Percentiles rank a stretch among this genome's conserved stretches.
phyloP scores from a whole-genome alignment of 2,797 vertebrate species.

The Tolypeutes matacus region DNA sequence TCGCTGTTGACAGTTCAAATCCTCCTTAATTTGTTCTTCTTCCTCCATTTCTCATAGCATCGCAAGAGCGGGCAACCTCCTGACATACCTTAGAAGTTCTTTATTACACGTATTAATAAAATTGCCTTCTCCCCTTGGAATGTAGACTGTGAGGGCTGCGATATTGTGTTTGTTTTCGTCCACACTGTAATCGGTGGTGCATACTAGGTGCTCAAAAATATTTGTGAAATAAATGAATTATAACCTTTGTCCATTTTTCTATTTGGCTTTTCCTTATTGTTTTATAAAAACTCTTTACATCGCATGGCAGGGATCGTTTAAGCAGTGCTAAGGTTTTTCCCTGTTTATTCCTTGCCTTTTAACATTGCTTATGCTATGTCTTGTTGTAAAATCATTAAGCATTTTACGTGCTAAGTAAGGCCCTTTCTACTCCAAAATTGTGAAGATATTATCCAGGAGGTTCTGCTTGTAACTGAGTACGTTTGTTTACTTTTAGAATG shows the following conservation, averaged over 20 bases:
- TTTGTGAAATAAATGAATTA: rapidly evolving
- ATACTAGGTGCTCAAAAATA: neutral
- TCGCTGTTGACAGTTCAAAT: neutral
- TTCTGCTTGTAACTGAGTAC: rapidly evolving
- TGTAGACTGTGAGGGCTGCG: too few relatives aligned
- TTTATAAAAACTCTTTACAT: neutral
- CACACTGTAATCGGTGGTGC: too few relatives aligned
- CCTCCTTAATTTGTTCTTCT: neutral
- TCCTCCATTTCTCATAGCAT: neutral
- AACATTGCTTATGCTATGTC: rapidly evolving
- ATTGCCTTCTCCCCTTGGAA: neutral
- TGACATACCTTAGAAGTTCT: too few relatives aligned
- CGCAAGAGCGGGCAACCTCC: too few relatives aligned
- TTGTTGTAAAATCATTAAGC: rapidly evolving
- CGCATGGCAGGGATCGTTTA: rapidly evolving
- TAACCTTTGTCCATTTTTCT: neutral
- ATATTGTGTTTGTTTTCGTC: neutral
- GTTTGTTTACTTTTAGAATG: rapidly evolving
- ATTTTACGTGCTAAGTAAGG: rapidly evolving
- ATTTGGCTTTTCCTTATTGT: neutral
- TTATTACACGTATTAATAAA: too few relatives aligned
- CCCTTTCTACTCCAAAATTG: rapidly evolving
- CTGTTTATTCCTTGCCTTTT: too few relatives aligned
- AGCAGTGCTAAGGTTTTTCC: rapidly evolving
- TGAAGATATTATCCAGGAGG: rapidly evolving